Evolutionary conservation across 2,888 invertebrate genomes (phyloP).

Genomic region (Tyria jacobaeae): DNA sequence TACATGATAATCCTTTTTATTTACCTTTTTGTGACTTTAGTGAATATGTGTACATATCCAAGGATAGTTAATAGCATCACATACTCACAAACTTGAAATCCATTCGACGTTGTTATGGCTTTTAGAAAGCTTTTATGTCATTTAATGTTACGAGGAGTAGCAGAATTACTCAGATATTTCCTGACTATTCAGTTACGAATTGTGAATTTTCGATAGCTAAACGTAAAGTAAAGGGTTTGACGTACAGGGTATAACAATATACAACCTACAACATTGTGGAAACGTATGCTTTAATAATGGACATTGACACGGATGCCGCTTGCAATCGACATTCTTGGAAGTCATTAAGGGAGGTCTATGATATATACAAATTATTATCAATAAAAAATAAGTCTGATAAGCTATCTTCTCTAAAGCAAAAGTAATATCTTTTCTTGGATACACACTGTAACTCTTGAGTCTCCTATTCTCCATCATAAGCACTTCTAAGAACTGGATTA

Average conservation of each 20-base stretch:
- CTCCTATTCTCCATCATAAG: neutral
- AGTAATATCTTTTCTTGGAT: too few relatives aligned
- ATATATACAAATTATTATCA: neutral
- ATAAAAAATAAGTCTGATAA: neutral
- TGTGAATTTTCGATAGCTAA: conserved; percentile 8
- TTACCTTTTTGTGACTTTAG: neutral
- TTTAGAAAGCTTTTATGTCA: conserved; percentile 57
- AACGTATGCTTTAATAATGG: too few relatives aligned
- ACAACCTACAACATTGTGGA: too few relatives aligned
- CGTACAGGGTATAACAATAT: too few relatives aligned
- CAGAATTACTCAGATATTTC: conserved; percentile 25
- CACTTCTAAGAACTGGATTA: neutral
- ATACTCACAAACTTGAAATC: conserved; percentile 33
- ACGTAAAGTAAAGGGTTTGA: too few relatives aligned
- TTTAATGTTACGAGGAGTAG: conserved; percentile 44
- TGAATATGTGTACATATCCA: neutral
- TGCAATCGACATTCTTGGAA: too few relatives aligned
- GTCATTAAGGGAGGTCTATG: too few relatives aligned
- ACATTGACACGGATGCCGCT: too few relatives aligned
- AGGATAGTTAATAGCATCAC: conserved; percentile 17
- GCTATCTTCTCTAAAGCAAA: neutral
- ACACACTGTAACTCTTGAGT: too few relatives aligned
- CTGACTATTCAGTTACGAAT: conserved; percentile 15
- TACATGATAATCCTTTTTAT: too few relatives aligned
- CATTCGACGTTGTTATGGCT: conserved; percentile 42